Evolutionary conservation across 1,140 invertebrate species (phyloP), one percentile per base, ranked within the genome.

Genomic region (Drosophila murphyi): DNA sequence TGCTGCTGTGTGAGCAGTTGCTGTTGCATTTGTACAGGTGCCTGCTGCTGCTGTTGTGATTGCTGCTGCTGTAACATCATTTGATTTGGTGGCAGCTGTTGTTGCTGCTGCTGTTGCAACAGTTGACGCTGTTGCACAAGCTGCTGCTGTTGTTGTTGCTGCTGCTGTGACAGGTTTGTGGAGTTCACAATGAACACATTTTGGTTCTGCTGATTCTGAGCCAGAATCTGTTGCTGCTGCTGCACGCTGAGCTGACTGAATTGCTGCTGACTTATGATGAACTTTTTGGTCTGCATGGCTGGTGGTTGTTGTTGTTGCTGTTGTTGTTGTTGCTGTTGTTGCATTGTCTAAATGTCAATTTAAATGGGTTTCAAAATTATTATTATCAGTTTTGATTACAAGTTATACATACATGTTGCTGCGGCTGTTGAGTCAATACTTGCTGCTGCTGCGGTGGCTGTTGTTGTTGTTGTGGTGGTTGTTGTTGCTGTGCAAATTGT

Each of bases 181-280:
- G 92, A 92, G 64, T 92, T 92, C 2, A 92, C 86, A 54, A 92
- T 91, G 7, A 91, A 90, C 20, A 92, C 83, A 68, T 91, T 92
- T 64, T 91, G 89, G 62, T 86, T 92, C 50, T 92, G 89, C 31
- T 92, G 90, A 78, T 91, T 92, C 63, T 92, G 91, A 1, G 80
- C 82, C 39, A 93, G 76, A 54, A 93, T 85, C 70, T 94, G 94
- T 55, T 94, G 94, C 72, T 94, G 94, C 54, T 94, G 92, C 57
- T 94, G 94, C 20, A 91, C 92, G 28, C 93, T 94, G 3, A 94
- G 91, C 69, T 94, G 93, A 39, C 94, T 93, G 48, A 94, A 94
- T 72, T 94, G 94, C 62, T 94, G 94, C 4, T 94, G 93, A 60
- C 92, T 92, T 7, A 90, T 94, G 83, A 41, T 90, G 37, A 91